Evolutionary conservation across 2,888 invertebrate genomes (phyloP).

Genomic region (Myopa tessellatipennis): DNA sequence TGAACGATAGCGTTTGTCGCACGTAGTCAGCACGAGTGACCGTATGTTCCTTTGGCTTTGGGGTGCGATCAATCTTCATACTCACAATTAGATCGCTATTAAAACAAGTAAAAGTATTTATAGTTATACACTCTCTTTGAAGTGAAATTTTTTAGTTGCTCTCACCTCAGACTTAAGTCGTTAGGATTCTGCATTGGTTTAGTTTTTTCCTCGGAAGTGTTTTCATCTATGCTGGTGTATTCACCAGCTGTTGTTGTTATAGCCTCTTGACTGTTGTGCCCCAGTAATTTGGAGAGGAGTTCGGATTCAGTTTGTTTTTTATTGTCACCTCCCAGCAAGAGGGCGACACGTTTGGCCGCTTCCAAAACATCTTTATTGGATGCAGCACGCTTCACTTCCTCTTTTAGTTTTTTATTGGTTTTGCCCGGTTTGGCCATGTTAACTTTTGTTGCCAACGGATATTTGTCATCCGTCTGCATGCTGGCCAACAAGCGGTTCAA

Average conservation of each 20-base stretch:
- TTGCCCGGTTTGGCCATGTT: constrained; percentile 60
- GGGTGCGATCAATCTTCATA: constrained; percentile 79
- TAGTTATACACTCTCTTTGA: neutral
- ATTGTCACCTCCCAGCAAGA: constrained; percentile 75
- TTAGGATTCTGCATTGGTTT: constrained; percentile 38
- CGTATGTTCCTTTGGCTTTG: constrained; percentile 48
- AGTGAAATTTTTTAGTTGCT: neutral
- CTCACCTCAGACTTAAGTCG: constrained; percentile 59
- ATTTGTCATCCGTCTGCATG: constrained; percentile 61
- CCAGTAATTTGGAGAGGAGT: constrained; percentile 76
- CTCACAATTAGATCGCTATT: constrained; percentile 78
- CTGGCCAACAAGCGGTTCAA: constrained; percentile 63
- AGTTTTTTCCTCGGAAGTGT: neutral
- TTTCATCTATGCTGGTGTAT: neutral
- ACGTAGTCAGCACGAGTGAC: constrained; percentile 67
- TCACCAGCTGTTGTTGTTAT: neutral
- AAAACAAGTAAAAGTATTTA: constrained; percentile 32
- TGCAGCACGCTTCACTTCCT: constrained; percentile 51
- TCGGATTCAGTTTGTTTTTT: constrained; percentile 78
- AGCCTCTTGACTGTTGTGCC: constrained; percentile 53
- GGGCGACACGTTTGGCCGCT: constrained; percentile 81
- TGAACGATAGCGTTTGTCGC: constrained; percentile 60
- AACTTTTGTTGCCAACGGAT: constrained; percentile 45
- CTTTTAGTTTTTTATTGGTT: constrained; percentile 53
- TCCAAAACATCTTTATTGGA: constrained; percentile 57